Base-by-base conservation (phyloP, 2,797 vertebrate genomes). In the Oryzias sinensis region DNA sequence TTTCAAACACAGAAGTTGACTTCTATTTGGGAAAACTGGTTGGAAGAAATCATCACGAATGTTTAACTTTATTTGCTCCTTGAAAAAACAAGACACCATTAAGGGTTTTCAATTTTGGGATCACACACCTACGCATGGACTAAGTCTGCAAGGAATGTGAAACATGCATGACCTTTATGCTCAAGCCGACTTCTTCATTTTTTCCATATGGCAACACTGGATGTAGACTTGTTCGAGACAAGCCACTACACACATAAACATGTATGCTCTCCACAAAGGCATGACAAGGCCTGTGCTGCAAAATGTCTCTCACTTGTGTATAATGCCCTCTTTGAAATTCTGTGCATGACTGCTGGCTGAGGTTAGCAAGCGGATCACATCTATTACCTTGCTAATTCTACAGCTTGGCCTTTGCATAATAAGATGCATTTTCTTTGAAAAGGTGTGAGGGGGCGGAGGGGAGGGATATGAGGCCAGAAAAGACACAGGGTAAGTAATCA, bases 321-420 rank as follows among this genome's bases (percentile, higher is more conserved):
- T 65, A 69, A 77, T 68, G 70, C 59, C 74, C 69, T 79, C 62
- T 73, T 88, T 90, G 73, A 86, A 80, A 88, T 88, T 85, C 85
- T 33, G 72, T 68, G 74, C 82, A 72, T 76, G 80, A 45, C 66
- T 68, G 59, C 79, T 56, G 74, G 72, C 79, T 68, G 81, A 82
- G 81, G 82, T 85, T 85, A 85, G 84, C 68, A 81, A 82, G 87
- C 82, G 74, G 82, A 85, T 89, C 88, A 83, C 86, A 88, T 88
- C 84, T 85, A 84, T 87, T 86, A 87, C 83, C 60, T 81, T 81
- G 80, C 80, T 88, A 85, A 88, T 90, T 87, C 86, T 80, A 70
- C 81, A 78, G 83, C 85, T 81, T 83, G 83, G 83, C 85, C 83
- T 87, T 77, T 83, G 81, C 83, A 88, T 90, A 87, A 88, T 84